Evolutionary conservation across 1,140 invertebrate genomes (phyloP).

Genomic region (Mamestra configurata): DNA sequence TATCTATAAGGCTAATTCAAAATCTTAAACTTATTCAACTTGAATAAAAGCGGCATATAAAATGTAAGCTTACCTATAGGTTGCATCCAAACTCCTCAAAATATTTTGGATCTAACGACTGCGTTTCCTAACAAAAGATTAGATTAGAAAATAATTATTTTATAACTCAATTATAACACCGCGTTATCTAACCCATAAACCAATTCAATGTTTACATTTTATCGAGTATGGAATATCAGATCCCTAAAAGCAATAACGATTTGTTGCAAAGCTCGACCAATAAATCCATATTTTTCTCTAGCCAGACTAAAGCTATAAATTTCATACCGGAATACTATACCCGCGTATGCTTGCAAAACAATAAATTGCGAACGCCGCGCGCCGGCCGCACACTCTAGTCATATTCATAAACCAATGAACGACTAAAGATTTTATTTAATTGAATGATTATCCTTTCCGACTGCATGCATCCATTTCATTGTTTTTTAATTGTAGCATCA

Average conservation of each 20-base stretch:
- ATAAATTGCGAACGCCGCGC: conserved; percentile 70
- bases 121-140: background rate
- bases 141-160: background rate
- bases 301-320: conserved; percentile 73
- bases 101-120: too few species aligned
- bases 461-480: conserved; percentile 22
- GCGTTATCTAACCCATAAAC: conserved; percentile 27
- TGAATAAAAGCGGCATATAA: too few species aligned
- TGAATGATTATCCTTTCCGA: conserved; percentile 40
- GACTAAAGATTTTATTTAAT: conserved; percentile 49
- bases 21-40: too few species aligned
- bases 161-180: background rate
- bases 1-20: too few species aligned
- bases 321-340: conserved; percentile 68
- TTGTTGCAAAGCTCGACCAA: conserved; percentile 66
- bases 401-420: conserved; percentile 70
- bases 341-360: conserved; percentile 71
- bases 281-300: conserved; percentile 76
- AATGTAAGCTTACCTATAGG: too few species aligned
- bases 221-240: conserved; percentile 52
- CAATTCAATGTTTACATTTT: conserved; percentile 40
- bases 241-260: conserved; percentile 67
- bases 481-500: conserved; percentile 4
- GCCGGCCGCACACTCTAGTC: conserved; percentile 67
- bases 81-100: too few species aligned